Conservation (phyloP, 2,797 vertebrate genomes). For the Sebastes goodei region DNA sequence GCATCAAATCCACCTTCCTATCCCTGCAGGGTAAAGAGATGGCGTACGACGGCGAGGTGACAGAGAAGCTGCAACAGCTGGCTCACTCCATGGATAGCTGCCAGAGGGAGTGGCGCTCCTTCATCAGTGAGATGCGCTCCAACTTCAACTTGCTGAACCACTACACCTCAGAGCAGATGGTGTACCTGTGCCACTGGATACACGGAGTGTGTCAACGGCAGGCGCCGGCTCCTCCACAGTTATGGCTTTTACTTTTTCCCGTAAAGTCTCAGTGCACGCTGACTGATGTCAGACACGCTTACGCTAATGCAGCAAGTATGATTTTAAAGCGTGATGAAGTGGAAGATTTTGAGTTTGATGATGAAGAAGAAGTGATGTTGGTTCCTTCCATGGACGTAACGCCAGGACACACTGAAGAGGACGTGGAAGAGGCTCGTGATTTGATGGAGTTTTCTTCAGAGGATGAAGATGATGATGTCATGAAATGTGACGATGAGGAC, state of each 20-base stretch:
- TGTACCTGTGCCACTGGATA: slow-evolving; percentile 80
- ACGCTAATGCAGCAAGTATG: slow-evolving; percentile 3
- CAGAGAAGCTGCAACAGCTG: slow-evolving; percentile 69
- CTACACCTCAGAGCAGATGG: slow-evolving; percentile 83
- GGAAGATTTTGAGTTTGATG: neutral
- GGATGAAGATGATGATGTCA: slow-evolving; percentile 30
- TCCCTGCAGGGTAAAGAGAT: slow-evolving; percentile 49
- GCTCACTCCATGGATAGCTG: slow-evolving; percentile 79
- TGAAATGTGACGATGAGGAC: slow-evolving; percentile 10
- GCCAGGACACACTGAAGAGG: neutral
- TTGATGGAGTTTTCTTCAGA: slow-evolving; percentile 62
- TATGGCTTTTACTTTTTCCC: slow-evolving; percentile 77
- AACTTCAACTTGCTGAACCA: slow-evolving; percentile 77
- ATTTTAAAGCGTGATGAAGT: neutral
- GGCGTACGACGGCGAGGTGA: slow-evolving; percentile 56
- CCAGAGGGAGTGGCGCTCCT: slow-evolving; percentile 75
- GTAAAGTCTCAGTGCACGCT: slow-evolving; percentile 76
- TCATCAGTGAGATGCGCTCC: slow-evolving; percentile 73
- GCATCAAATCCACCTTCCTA: slow-evolving; percentile 68
- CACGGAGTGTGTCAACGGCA: slow-evolving; percentile 38
- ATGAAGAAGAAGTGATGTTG: neutral
- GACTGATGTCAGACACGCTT: slow-evolving; percentile 66
- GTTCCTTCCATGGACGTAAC: neutral
- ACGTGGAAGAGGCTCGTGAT: slow-evolving; percentile 8
- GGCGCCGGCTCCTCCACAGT: slow-evolving; percentile 60